These are phyloP conservation scores for Xylophagus ater DNA, from an alignment of 2,888 invertebrate species.

Conservation along the genomic window DNA sequence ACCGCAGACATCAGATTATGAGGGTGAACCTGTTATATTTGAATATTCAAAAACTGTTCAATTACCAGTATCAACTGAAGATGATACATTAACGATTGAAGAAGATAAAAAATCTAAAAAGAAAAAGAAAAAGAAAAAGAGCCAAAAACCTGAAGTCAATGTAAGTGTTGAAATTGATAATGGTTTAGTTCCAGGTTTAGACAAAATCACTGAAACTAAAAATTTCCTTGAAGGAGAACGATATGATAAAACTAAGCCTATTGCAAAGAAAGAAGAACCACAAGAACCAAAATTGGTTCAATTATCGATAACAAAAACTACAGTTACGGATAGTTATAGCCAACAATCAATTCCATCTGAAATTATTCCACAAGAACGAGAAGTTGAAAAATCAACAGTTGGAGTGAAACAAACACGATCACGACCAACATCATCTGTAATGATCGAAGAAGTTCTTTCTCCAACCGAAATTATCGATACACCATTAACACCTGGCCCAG, in stretches of 20 bases:
- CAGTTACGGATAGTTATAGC: too few species aligned
- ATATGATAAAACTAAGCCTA: background rate
- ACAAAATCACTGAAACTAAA: slow-evolving; percentile 16
- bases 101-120: slow-evolving; percentile 34
- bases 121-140: slow-evolving; percentile 20
- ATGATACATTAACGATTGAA: slow-evolving; percentile 33
- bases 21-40: slow-evolving; percentile 26
- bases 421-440: slow-evolving; percentile 41
- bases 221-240: slow-evolving; percentile 18
- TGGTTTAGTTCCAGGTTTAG: slow-evolving; percentile 21
- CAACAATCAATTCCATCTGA: slow-evolving; percentile 7
- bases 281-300: slow-evolving; percentile 24
- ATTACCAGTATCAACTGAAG: slow-evolving; percentile 24
- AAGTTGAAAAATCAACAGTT: background rate
- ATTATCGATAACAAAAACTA: slow-evolving; percentile 30
- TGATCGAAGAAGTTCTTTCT: slow-evolving; percentile 44
- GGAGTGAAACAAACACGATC: slow-evolving; percentile 4
- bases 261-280: slow-evolving; percentile 12
- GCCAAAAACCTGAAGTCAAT: slow-evolving; percentile 34
- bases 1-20: slow-evolving; percentile 40
- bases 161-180: slow-evolving; percentile 29
- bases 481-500: slow-evolving; percentile 42
- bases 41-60: slow-evolving; percentile 32
- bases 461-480: slow-evolving; percentile 39
- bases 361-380: slow-evolving; percentile 1